Conservation (phyloP, 2,113 vertebrate genomes). For the Mus spicilegus region DNA sequence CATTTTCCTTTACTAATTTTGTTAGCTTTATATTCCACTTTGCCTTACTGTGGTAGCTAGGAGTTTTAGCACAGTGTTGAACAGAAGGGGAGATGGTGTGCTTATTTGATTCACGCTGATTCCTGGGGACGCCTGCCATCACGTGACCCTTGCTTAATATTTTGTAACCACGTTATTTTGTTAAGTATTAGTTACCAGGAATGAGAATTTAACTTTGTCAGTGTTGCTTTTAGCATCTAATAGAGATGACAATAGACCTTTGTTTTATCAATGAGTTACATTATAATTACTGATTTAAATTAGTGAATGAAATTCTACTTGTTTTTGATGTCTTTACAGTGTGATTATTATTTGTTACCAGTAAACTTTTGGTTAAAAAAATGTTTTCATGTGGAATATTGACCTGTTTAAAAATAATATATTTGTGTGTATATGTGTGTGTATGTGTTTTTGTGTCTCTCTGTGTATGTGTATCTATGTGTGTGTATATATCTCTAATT, state of each 20-base stretch:
- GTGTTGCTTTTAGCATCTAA: background rate
- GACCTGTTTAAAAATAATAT: background rate
- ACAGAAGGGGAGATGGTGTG: background rate
- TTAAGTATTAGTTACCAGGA: background rate
- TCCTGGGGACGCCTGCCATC: background rate
- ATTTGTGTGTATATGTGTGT: background rate
- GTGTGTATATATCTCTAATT: background rate
- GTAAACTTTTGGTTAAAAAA: background rate
- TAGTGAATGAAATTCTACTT: background rate
- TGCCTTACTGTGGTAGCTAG: background rate
- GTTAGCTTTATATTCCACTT: background rate
- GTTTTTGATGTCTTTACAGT: background rate
- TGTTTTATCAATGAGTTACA: background rate
- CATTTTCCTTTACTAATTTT: background rate
- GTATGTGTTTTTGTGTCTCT: background rate
- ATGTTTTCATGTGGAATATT: background rate
- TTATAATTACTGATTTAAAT: conserved; percentile 13
- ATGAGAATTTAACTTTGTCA: background rate
- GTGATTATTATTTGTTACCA: background rate
- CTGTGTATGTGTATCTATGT: background rate
- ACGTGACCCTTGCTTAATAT: background rate
- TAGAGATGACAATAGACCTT: background rate
- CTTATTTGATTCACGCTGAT: background rate
- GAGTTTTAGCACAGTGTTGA: background rate
- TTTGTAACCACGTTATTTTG: background rate